phyloP scores from a whole-genome alignment of 2,113 vertebrate genomes.

The Microcebus jonahi region DNA sequence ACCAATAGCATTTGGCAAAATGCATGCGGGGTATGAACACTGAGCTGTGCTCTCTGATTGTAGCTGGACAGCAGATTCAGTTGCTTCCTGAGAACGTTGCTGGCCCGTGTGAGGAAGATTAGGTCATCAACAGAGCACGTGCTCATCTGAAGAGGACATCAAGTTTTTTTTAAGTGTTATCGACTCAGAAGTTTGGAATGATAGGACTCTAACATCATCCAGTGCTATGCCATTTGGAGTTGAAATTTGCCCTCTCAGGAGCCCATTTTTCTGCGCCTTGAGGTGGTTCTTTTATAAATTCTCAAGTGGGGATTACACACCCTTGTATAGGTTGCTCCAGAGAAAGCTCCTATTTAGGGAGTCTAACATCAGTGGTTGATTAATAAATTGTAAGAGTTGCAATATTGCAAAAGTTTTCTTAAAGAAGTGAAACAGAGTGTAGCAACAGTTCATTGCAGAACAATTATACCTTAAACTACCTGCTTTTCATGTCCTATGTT shows the following conservation, averaged over 20 bases:
- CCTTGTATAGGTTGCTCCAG: accelerated
- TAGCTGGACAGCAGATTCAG: neutral
- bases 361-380: neutral
- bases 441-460: neutral
- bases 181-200: neutral
- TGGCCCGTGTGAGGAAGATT: neutral
- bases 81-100: neutral
- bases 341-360: neutral
- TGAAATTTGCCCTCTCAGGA: neutral
- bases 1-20: neutral
- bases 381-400: neutral
- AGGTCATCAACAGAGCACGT: neutral
- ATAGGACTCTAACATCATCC: neutral
- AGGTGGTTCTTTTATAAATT: neutral
- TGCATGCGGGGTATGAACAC: accelerated
- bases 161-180: neutral
- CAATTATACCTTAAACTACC: neutral
- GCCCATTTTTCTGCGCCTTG: neutral
- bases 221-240: neutral
- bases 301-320: neutral
- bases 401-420: neutral
- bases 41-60: neutral
- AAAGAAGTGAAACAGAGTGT: neutral
- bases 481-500: neutral
- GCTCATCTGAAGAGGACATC: neutral